Evolutionary conservation across 2,113 vertebrate genomes (phyloP).

Genomic region (Gopherus evgoodei): DNA sequence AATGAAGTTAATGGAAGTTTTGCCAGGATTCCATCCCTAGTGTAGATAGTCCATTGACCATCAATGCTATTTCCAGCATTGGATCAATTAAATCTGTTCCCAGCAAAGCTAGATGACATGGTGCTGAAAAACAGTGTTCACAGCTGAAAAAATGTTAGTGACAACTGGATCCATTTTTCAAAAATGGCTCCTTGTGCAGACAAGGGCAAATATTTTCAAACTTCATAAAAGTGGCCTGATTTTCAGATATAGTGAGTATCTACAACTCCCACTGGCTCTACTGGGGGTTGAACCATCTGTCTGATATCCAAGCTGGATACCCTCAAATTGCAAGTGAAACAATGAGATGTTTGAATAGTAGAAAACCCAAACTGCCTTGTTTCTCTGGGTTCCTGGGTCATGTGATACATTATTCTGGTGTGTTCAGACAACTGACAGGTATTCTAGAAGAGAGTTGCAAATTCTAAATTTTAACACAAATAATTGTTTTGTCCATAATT

Average conservation of each 20-base stretch:
- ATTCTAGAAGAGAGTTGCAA: neutral
- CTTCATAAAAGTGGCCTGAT: neutral
- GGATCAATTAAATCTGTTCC: neutral
- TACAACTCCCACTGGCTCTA: neutral
- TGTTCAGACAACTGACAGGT: neutral
- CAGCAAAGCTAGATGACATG: neutral
- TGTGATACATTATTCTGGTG: neutral
- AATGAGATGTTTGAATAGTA: neutral
- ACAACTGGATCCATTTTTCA: neutral
- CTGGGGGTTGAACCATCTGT: neutral
- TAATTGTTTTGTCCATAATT: neutral
- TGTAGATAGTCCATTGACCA: neutral
- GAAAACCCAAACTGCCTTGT: neutral
- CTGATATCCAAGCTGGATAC: neutral
- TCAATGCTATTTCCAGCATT: neutral
- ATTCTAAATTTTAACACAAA: neutral
- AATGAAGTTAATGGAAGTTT: neutral
- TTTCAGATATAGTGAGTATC: neutral
- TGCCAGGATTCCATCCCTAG: neutral
- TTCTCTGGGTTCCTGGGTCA: neutral
- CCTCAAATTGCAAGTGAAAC: neutral
- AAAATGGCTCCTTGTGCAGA: neutral
- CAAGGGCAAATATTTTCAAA: neutral
- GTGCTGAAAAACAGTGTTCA: neutral
- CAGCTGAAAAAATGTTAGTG: neutral